Conservation (phyloP, 2,888 invertebrate genomes). For the Seira musarum region DNA sequence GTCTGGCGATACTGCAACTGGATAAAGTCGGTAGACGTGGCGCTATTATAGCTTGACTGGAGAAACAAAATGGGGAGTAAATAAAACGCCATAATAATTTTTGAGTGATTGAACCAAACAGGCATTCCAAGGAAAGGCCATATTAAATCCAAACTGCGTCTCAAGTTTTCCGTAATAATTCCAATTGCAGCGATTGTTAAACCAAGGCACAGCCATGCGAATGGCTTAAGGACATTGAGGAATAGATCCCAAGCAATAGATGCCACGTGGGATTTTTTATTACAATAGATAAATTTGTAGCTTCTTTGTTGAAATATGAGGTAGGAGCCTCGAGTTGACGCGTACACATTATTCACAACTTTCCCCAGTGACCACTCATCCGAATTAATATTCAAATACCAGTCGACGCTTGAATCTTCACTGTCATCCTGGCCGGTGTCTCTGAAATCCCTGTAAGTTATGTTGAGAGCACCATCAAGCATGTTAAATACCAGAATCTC, state of each 20-base stretch:
- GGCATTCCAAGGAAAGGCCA: conserved; percentile 26
- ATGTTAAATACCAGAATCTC: conserved; percentile 23
- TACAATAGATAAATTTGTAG: conserved; percentile 31
- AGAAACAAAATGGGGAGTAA: conserved; percentile 15
- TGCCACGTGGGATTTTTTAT: not conserved
- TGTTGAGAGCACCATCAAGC: conserved; percentile 22
- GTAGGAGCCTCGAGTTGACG: conserved; percentile 9
- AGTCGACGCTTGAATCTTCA: not conserved
- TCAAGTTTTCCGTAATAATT: not conserved
- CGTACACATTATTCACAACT: conserved; percentile 22
- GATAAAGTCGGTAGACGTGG: conserved; percentile 32
- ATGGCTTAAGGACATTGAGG: conserved; percentile 1
- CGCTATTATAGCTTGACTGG: conserved; percentile 22
- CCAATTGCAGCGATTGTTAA: not conserved
- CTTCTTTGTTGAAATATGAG: conserved; percentile 25
- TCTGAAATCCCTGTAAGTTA: not conserved
- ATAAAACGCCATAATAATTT: not conserved
- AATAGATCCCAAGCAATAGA: conserved; percentile 32
- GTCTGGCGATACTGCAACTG: conserved; percentile 13
- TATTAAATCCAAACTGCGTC: conserved; percentile 25
- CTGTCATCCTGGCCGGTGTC: not conserved
- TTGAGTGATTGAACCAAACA: conserved; percentile 7
- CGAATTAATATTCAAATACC: conserved; percentile 24
- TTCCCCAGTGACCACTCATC: conserved; percentile 30
- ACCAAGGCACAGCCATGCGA: not conserved